A percentile compares a stretch with the other conserved stretches of the same genome.
These are phyloP conservation scores for Drepana arcuata DNA, from an alignment of 1,140 invertebrate genomes.

Conservation along the genomic window DNA sequence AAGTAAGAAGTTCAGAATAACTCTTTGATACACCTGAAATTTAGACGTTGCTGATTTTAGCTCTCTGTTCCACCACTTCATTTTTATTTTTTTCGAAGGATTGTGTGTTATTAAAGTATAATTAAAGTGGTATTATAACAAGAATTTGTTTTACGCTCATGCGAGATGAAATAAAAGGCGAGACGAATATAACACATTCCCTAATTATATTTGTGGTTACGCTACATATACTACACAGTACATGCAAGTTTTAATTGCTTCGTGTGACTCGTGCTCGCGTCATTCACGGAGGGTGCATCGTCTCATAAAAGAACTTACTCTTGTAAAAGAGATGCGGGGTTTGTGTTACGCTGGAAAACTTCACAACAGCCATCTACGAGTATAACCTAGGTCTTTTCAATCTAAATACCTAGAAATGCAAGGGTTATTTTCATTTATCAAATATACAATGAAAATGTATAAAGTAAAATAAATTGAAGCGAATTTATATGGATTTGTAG, in stretches of 20 bases:
- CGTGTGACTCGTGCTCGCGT: constrained; percentile 10
- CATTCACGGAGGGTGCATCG: constrained; percentile 19
- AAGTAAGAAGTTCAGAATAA: too few relatives aligned
- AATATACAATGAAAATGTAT: too few relatives aligned
- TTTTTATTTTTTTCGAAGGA: too few relatives aligned
- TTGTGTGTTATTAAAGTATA: too few relatives aligned
- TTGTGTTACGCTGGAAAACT: constrained; percentile 14
- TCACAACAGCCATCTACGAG: constrained; percentile 6
- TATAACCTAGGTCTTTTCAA: constrained; percentile 13
- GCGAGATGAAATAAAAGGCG: too few relatives aligned
- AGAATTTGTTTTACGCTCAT: too few relatives aligned
- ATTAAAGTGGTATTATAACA: too few relatives aligned
- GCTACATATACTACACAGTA: constrained; percentile 8
- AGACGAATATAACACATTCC: constrained; percentile 6
- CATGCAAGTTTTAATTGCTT: constrained; percentile 30
- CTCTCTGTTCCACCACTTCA: too few relatives aligned
- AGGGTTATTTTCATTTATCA: constrained; percentile 2
- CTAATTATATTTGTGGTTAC: constrained; percentile 20
- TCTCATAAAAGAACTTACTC: constrained; percentile 26
- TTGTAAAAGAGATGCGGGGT: constrained; percentile 21
- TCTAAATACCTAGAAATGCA: constrained; percentile 10
- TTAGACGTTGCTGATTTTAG: too few relatives aligned
- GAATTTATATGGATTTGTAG: too few relatives aligned
- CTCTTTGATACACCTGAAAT: too few relatives aligned
- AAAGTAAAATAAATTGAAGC: too few relatives aligned